Percentiles rank a stretch among this genome's conserved stretches.
Conservation (phyloP, 2,888 invertebrate genomes). For the Chalcosyrphus nemorum region DNA sequence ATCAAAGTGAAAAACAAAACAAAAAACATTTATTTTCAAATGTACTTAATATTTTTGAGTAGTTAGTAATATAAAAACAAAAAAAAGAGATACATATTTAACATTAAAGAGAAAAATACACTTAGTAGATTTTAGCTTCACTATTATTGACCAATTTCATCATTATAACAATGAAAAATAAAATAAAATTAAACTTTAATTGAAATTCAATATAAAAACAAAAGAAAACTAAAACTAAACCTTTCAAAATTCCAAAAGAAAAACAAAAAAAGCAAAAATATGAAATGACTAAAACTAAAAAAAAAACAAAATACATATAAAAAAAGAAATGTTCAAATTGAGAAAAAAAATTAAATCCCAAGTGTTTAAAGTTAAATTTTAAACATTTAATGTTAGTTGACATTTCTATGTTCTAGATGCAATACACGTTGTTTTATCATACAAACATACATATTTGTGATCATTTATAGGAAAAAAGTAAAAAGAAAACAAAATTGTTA, state of each 20-base stretch:
- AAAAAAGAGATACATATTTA: slow-evolving; percentile 26
- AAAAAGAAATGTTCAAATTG: slow-evolving; percentile 60
- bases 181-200: slow-evolving; percentile 53
- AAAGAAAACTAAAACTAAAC: too few species aligned
- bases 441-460: slow-evolving; percentile 66
- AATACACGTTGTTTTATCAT: slow-evolving; percentile 66
- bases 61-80: slow-evolving; percentile 48
- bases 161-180: slow-evolving; percentile 61
- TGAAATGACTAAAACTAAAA: slow-evolving; percentile 12
- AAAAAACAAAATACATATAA: slow-evolving; percentile 17
- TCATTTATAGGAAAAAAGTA: slow-evolving; percentile 50
- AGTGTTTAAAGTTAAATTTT: slow-evolving; percentile 71
- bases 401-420: slow-evolving; percentile 67
- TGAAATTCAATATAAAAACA: slow-evolving; percentile 47
- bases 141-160: slow-evolving; percentile 73
- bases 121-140: slow-evolving; percentile 73
- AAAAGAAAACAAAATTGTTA: slow-evolving; percentile 45
- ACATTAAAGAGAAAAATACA: slow-evolving; percentile 63
- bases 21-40: slow-evolving; percentile 67
- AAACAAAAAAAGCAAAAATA: slow-evolving; percentile 34
- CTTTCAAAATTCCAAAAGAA: slow-evolving; percentile 63
- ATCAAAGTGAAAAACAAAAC: slow-evolving; percentile 47
- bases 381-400: slow-evolving; percentile 69
- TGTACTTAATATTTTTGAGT: slow-evolving; percentile 68
- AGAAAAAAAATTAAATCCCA: slow-evolving; percentile 57